Evolutionary conservation across 1,140 invertebrate genomes (phyloP), one percentile per base, ranked within the genome.

Genomic region (Phymorhynchus buccinoides): DNA sequence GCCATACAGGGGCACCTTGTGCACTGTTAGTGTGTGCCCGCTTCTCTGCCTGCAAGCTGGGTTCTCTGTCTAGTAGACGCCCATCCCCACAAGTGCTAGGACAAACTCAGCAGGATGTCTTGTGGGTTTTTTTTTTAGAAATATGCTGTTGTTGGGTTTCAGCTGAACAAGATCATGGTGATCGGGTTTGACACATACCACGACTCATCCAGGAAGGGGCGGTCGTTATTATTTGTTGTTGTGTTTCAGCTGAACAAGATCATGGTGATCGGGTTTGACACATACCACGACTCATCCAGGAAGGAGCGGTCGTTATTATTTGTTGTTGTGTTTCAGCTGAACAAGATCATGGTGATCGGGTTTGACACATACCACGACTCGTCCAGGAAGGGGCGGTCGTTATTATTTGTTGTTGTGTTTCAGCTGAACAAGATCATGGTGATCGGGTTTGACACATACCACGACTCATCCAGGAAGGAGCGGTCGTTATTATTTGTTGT

Each of bases 111-210:
- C n/a, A n/a, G n/a, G n/a, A n/a, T n/a, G n/a, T n/a, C n/a, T n/a
- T n/a, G n/a, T n/a, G n/a, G n/a, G n/a, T n/a, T n/a, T n/a, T n/a
- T n/a, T n/a, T n/a, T n/a, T n/a, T n/a, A n/a, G n/a, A n/a, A n/a
- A n/a, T n/a, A n/a, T n/a, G n/a, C n/a, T 71, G 66, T 7, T 71
- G 30, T 30, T 7, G 30, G 35, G 35, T 32, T 75, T 75, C 81
- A 93, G 92, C 73, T 93, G 84, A 91, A 86, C 68, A 88, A 88
- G 14, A 35, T 88, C 27, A 92, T 92, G 97, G 94, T 98, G 1
- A 95, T 96, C 87, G 98, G 97, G 18, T 96, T 98, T 30, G 98
- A 99, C 89, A 96, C 96, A 0, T 98, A 97, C 91, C 97, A 99
- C 92, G 96, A 97, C 80, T 94, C 94, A 0, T 95, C 96, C 0